Evolutionary conservation across 2,113 vertebrate genomes (phyloP).

Genomic region (Nannospalax galili): DNA sequence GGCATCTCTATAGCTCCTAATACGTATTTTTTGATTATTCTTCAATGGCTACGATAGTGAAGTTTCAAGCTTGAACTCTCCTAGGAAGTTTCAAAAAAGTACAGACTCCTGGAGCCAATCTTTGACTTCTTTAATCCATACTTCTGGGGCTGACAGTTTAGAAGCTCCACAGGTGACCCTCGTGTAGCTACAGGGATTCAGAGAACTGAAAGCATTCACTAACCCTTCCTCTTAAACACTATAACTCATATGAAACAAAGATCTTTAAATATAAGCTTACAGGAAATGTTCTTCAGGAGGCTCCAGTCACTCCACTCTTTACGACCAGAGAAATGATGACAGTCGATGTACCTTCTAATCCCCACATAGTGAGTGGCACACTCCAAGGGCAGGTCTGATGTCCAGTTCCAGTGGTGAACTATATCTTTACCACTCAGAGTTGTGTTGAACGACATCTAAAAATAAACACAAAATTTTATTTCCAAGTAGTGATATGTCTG

Average conservation of each 20-base stretch:
- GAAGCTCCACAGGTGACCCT: background rate
- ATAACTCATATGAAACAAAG: background rate
- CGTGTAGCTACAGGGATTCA: background rate
- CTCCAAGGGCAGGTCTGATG: constrained; percentile 86
- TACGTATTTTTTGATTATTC: background rate
- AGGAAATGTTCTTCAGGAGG: constrained; percentile 73
- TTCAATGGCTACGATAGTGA: background rate
- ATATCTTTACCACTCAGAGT: constrained; percentile 72
- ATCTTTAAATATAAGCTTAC: constrained; percentile 74
- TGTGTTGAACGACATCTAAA: constrained; percentile 79
- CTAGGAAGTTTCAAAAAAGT: background rate
- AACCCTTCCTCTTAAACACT: background rate
- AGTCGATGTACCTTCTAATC: constrained; percentile 82
- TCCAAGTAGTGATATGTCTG: background rate
- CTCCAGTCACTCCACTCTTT: constrained; percentile 88
- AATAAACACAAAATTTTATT: background rate
- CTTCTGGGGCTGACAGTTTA: background rate
- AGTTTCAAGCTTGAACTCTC: background rate
- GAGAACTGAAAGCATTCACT: background rate
- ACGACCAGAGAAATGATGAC: constrained; percentile 76
- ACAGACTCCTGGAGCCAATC: background rate
- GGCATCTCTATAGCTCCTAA: background rate
- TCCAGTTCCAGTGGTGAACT: constrained; percentile 86
- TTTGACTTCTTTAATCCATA: background rate
- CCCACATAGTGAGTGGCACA: constrained; percentile 83